Evolutionary conservation across 2,113 vertebrate genomes (phyloP), one percentile per base, ranked within the genome.

Genomic region (Oplegnathus fasciatus): DNA sequence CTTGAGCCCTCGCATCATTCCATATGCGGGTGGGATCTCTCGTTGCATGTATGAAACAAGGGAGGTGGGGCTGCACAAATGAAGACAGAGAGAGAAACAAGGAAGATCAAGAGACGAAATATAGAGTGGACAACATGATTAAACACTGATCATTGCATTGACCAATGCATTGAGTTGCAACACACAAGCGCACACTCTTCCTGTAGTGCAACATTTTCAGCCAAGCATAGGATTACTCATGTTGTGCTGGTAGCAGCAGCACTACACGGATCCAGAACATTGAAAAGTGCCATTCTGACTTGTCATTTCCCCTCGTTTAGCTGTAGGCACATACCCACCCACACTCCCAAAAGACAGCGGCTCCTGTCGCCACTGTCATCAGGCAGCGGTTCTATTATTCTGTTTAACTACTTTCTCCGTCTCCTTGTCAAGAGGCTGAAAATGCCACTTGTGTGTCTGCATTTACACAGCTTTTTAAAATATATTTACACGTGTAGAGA

Each of bases 271-370:
- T 20, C 24, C 34, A 44, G 55, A 75, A 84, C 73, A 70, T 42
- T 86, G 74, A 80, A 86, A 84, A 83, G 68, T 85, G 66, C 73
- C 72, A 80, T 79, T 86, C 82, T 69, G 57, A 82, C 83, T 83
- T 82, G 87, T 88, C 86, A 85, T 83, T 77, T 91, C 54, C 61
- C 66, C 71, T 85, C 79, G 52, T 91, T 86, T 89, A 75, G 91
- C 92, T 89, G 86, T 26, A 71, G 87, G 88, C 89, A 78, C 50
- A 75, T 10, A 80, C 75, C 78, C 89, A 84, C 87, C 87, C 87
- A 87, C 88, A 68, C 85, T 73, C 75, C 81, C 86, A 74, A 57
- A 86, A 89, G 83, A 84, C 75, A 70, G 73, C 24, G 6, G 75
- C 80, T 74, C 58, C 40, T 81, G 85, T 83, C 42, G 52, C 69